Evolutionary conservation across 2,113 vertebrate genomes (phyloP).

Genomic region (Isichthys henryi): DNA sequence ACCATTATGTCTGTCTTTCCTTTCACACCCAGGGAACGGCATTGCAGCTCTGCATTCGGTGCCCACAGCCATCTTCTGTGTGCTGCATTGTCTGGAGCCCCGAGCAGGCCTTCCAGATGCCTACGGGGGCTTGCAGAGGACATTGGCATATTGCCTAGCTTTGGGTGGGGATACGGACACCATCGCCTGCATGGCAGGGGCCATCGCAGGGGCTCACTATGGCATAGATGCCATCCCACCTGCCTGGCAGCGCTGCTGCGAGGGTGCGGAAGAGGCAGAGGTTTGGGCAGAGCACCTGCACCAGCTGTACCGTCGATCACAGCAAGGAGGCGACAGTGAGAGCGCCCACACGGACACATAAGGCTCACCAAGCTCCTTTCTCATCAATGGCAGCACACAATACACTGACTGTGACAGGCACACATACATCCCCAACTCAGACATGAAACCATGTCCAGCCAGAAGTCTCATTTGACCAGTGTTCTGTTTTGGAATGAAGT

Average conservation of each 20-base stretch:
- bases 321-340: conserved; percentile 31
- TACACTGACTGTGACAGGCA: background rate
- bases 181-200: conserved; percentile 96
- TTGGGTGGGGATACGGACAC: conserved; percentile 98
- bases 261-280: conserved; percentile 78
- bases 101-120: conserved; percentile 72
- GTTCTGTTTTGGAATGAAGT: background rate
- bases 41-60: conserved; percentile 90
- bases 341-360: background rate
- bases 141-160: conserved; percentile 84
- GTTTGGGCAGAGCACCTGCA: conserved; percentile 69
- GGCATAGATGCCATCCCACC: conserved; percentile 75
- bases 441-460: background rate
- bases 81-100: conserved; percentile 83
- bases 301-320: conserved; percentile 60
- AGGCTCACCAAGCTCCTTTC: background rate
- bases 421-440: background rate
- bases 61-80: conserved; percentile 94
- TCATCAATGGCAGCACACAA: background rate
- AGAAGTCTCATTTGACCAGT: background rate
- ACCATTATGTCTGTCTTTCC: background rate
- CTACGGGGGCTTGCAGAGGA: conserved; percentile 80
- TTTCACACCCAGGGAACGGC: conserved; percentile 71
- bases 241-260: conserved; percentile 82
- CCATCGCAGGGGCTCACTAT: conserved; percentile 92